These are phyloP conservation scores for Manis javanica DNA, from an alignment of 2,797 vertebrate genomes.

Conservation along the genomic window DNA sequence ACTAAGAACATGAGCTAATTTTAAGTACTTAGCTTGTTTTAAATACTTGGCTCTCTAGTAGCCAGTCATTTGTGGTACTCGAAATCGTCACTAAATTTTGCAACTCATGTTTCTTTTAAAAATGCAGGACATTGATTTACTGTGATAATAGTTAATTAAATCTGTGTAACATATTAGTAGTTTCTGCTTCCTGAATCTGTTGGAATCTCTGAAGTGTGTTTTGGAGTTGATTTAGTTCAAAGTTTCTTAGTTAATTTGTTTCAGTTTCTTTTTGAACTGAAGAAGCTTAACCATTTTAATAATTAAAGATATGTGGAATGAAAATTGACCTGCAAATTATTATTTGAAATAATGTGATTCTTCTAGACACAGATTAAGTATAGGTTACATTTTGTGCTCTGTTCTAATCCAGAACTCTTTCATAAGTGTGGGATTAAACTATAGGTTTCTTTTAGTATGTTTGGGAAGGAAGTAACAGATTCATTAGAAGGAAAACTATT, in stretches of 20 bases:
- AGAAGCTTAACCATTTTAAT: background rate
- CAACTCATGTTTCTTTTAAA: constrained; percentile 47
- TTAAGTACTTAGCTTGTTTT: constrained; percentile 40
- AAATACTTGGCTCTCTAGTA: background rate
- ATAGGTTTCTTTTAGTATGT: background rate
- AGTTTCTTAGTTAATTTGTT: background rate
- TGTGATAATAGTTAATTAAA: background rate
- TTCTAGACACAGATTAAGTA: background rate
- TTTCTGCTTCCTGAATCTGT: background rate
- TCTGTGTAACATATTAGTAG: background rate
- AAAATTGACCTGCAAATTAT: constrained; percentile 39
- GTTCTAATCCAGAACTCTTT: background rate
- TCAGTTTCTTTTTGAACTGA: constrained; percentile 43
- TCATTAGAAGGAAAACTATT: background rate
- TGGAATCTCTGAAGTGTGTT: background rate
- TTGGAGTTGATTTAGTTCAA: constrained; percentile 45
- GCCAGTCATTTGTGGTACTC: background rate
- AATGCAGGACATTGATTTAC: constrained; percentile 24
- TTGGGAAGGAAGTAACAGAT: background rate
- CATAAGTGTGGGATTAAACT: background rate
- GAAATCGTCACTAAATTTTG: background rate
- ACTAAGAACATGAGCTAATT: background rate
- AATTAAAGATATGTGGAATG: constrained; percentile 44
- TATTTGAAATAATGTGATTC: background rate
- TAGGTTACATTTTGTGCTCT: background rate